Conservation (phyloP, 1,140 invertebrate genomes). For the Catajapyx aquilonaris region DNA sequence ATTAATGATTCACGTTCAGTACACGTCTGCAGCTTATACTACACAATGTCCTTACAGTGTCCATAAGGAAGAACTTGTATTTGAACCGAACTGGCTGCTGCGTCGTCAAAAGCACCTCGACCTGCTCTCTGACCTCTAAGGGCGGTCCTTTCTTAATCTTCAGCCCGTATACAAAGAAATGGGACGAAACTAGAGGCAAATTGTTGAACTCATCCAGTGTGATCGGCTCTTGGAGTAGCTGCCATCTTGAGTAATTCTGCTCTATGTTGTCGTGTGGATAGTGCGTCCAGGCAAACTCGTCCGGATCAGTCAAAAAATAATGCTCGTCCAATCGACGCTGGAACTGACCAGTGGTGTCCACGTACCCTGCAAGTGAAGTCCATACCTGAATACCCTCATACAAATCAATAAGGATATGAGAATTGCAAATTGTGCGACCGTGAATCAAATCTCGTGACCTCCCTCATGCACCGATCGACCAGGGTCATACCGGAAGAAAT, state of each 20-base stretch:
- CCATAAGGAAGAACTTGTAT: constrained; percentile 12
- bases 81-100: constrained; percentile 12
- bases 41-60: constrained; percentile 7
- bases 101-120: constrained; percentile 9
- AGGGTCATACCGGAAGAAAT: too few species aligned
- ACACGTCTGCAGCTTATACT: too few species aligned
- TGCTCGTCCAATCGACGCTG: constrained; percentile 16
- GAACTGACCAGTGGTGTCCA: constrained; percentile 17
- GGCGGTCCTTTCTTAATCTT: constrained; percentile 9
- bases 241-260: constrained; percentile 23
- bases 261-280: constrained; percentile 24
- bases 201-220: constrained; percentile 27
- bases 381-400: too few species aligned
- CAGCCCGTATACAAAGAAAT: constrained; percentile 19
- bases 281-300: constrained; percentile 29
- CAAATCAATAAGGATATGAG: too few species aligned
- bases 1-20: too few species aligned
- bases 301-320: constrained; percentile 30
- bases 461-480: too few species aligned
- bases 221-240: constrained; percentile 26
- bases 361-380: constrained; percentile 14
- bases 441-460: too few species aligned
- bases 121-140: constrained; percentile 9
- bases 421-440: too few species aligned
- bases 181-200: constrained; percentile 21